Base-by-base conservation (phyloP, 2,113 vertebrate species). In the Thamnaconus septentrionalis region DNA sequence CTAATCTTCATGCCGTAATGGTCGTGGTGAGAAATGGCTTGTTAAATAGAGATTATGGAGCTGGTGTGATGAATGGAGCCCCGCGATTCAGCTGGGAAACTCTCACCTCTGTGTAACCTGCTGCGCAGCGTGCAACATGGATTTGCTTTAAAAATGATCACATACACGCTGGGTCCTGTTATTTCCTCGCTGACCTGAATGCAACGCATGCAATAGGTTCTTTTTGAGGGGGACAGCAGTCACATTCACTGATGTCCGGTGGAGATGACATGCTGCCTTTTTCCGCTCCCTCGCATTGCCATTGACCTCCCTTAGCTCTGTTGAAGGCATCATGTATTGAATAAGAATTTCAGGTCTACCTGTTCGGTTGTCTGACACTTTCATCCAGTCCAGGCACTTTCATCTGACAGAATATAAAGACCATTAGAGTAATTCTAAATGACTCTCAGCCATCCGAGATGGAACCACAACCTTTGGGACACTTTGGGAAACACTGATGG, bases 31-130 rank as follows among this genome's bases (percentile, higher is more conserved):
- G 56, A 66, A 78, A 85, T 73, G 73, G 80, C 57, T 80, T 66
- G 69, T 81, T 78, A 81, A 78, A 78, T 63, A 67, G 61, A 64
- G 60, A 78, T 83, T 64, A 81, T 41, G 65, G 52, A 61, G 52
- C 51, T 47, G 48, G 53, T 66, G 65, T 62, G 66, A 84, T 76
- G 51, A 73, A 83, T 81, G 68, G 64, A 56, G 43, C 7, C 12
- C 52, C 56, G 40, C 18, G 63, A 76, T 77, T 78, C 71, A 76
- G 42, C 69, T 44, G 78, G 64, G 79, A 78, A 74, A 76, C 61
- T 51, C 79, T 82, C 69, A 79, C 76, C 80, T 82, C 69, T 45
- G 4, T 53, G 54, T 80, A 76, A 79, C 82, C 76, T 71, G 54
- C 44, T 61, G 60, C 60, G 61, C 57, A 80, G 64, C 71, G 57